Conservation (phyloP, 2,888 invertebrate species). For the Cylloceria caligata region DNA sequence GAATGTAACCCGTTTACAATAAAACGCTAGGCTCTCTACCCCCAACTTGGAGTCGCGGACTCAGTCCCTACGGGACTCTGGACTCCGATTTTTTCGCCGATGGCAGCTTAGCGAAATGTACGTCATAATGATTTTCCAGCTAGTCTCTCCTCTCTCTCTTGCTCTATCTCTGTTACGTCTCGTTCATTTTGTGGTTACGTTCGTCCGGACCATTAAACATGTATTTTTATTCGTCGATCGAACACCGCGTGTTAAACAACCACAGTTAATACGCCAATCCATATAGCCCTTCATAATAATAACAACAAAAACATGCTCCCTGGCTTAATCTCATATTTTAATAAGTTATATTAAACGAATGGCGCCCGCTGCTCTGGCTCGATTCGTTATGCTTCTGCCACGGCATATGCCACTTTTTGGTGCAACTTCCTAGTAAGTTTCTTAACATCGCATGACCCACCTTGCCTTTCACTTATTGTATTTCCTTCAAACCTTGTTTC, state of each 20-base stretch:
- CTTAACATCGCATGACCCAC: background rate
- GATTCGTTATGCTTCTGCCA: background rate
- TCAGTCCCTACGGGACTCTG: conserved; percentile 30
- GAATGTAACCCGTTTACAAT: conserved; percentile 12
- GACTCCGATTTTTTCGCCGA: conserved; percentile 21
- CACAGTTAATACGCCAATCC: background rate
- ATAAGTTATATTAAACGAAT: background rate
- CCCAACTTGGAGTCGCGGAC: conserved; percentile 34
- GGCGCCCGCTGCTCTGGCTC: background rate
- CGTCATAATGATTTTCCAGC: conserved; percentile 40
- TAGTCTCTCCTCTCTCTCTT: no score
- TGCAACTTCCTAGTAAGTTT: no score
- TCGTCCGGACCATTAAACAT: background rate
- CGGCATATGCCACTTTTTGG: background rate
- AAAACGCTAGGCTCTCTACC: conserved; percentile 1
- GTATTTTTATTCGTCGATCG: background rate
- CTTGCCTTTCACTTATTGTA: background rate
- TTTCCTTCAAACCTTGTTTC: background rate
- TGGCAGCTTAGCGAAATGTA: conserved; percentile 52
- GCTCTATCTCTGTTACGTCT: conserved; percentile 10
- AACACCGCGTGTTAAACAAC: no score
- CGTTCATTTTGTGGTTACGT: conserved; percentile 41
- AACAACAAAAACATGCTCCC: background rate
- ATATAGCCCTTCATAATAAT: background rate
- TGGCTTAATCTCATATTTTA: background rate